A percentile compares a stretch with the other conserved stretches of the same genome.
These are phyloP conservation scores for Tetragonisca angustula DNA, from an alignment of 2,888 invertebrate genomes.

Conservation along the genomic window DNA sequence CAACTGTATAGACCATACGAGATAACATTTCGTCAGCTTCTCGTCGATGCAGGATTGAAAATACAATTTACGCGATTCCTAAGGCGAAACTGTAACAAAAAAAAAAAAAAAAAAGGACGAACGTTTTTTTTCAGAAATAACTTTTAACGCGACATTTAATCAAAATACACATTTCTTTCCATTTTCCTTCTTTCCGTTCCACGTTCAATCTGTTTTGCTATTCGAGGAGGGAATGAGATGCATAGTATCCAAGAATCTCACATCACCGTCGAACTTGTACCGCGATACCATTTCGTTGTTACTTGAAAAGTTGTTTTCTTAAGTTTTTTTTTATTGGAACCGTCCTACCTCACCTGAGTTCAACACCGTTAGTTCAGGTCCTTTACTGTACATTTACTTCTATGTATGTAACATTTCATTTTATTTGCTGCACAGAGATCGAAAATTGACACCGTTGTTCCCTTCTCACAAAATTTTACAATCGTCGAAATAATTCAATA, in stretches of 20 bases:
- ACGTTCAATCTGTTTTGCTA: slow-evolving; percentile 20
- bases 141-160: background rate
- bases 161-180: background rate
- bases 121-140: background rate
- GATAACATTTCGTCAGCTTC: background rate
- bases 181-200: slow-evolving; percentile 11
- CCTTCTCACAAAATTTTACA: too few species aligned
- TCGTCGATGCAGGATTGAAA: background rate
- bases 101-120: background rate
- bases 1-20: background rate
- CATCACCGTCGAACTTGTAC: too few species aligned
- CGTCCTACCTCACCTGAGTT: too few species aligned
- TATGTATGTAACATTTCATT: too few species aligned
- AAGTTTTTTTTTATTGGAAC: background rate
- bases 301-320: background rate
- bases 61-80: background rate
- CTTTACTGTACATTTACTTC: background rate
- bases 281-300: slow-evolving; percentile 24
- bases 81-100: background rate
- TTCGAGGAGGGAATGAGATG: background rate
- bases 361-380: background rate
- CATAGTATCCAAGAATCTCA: too few species aligned
- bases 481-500: too few species aligned
- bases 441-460: background rate
- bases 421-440: background rate